Evolutionary conservation across 2,888 invertebrate species (phyloP).

Genomic region (Lepidochrysops patricia): DNA sequence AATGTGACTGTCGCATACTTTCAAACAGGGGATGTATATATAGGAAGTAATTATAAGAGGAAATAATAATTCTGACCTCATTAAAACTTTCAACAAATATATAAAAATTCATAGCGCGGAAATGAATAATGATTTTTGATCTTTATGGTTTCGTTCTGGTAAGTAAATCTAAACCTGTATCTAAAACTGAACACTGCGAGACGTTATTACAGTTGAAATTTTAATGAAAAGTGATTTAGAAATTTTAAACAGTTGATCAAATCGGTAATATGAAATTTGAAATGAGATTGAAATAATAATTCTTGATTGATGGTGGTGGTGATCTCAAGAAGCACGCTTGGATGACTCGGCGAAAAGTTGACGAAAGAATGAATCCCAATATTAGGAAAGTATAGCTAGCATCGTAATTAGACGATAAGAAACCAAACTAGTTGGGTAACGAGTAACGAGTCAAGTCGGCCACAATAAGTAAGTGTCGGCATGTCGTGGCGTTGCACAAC

Average conservation of each 20-base stretch:
- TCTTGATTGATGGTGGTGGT: no score
- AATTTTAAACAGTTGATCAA: neutral
- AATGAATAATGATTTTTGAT: neutral
- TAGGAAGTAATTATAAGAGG: neutral
- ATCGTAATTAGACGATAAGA: slow-evolving; percentile 64
- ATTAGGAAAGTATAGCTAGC: slow-evolving; percentile 35
- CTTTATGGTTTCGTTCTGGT: neutral
- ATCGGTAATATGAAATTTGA: neutral
- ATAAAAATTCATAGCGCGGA: neutral
- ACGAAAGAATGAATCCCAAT: slow-evolving; percentile 2
- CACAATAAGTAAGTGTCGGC: slow-evolving; percentile 70
- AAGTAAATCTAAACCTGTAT: neutral
- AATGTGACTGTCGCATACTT: neutral
- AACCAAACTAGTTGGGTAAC: slow-evolving; percentile 65
- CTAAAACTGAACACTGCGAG: neutral
- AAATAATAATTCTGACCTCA: neutral
- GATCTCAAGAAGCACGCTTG: no score
- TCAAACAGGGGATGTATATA: neutral
- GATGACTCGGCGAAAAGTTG: slow-evolving; percentile 2
- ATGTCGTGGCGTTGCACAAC: slow-evolving; percentile 65
- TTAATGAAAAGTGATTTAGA: neutral
- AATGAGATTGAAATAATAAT: neutral
- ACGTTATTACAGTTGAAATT: neutral
- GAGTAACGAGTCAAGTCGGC: slow-evolving; percentile 57
- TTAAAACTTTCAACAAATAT: neutral